A percentile compares a stretch with the other conserved stretches of the same genome.
phyloP scores from a whole-genome alignment of 2,888 invertebrate species.

The Ctena decussata region DNA sequence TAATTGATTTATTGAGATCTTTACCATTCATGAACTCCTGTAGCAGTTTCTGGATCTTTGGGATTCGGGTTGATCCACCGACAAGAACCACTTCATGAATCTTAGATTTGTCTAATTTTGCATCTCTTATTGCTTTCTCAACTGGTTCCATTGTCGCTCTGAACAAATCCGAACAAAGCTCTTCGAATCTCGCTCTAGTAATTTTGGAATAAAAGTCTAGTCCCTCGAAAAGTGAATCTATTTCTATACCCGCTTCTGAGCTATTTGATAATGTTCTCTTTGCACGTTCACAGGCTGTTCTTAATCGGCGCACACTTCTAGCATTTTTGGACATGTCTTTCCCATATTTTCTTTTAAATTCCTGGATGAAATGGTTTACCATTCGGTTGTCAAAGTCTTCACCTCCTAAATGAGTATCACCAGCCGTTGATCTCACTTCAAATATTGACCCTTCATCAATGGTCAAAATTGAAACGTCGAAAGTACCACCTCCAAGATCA shows the following conservation, averaged over 20 bases:
- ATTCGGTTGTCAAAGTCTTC: slow-evolving; percentile 83
- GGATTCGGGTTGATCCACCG: slow-evolving; percentile 89
- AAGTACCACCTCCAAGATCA: slow-evolving; percentile 88
- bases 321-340: slow-evolving; percentile 78
- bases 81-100: slow-evolving; percentile 94
- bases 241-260: slow-evolving; percentile 80
- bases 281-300: slow-evolving; percentile 83
- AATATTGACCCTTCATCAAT: slow-evolving; percentile 88
- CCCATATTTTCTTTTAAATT: slow-evolving; percentile 80
- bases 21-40: slow-evolving; percentile 83
- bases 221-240: slow-evolving; percentile 82
- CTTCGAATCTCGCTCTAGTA: slow-evolving; percentile 84
- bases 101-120: slow-evolving; percentile 92
- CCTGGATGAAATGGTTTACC: slow-evolving; percentile 80
- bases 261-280: slow-evolving; percentile 82
- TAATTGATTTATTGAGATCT: slow-evolving; percentile 88
- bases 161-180: slow-evolving; percentile 82
- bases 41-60: slow-evolving; percentile 83
- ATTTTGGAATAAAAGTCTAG: slow-evolving; percentile 83
- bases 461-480: slow-evolving; percentile 88
- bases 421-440: slow-evolving; percentile 84
- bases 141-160: slow-evolving; percentile 92
- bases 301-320: slow-evolving; percentile 79
- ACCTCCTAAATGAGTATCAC: slow-evolving; percentile 84
- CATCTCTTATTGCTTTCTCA: slow-evolving; percentile 92